Base-by-base conservation (phyloP, 35 echinoderm and acorn worm genomes). In the Heliocidaris tuberculata region DNA sequence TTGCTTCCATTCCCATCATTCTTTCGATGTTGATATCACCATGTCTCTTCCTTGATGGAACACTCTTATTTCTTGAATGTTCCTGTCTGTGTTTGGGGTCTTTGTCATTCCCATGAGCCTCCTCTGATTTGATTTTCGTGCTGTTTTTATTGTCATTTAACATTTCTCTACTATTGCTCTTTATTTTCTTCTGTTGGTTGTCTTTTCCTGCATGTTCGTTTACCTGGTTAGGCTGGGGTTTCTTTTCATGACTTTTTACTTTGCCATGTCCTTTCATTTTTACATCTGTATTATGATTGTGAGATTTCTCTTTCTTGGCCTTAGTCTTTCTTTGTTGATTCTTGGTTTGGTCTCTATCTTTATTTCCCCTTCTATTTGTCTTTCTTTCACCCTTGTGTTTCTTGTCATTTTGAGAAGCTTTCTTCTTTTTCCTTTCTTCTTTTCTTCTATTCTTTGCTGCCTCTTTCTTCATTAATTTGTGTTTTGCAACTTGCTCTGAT, bases 281-380 rank as follows among this genome's bases (percentile, higher is more conserved):
- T 13, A 93, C n/a, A 13, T 59, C 91, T 31, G 9, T 91, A 8
- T 56, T 56, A n/a, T 93, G 87, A 32, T 47, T n/a, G 24, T 93
- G 13, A 5, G 50, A 48, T n/a, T 50, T 93, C 13, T 7, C 91
- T 12, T 59, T 89, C 87, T 42, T 31, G 4, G 27, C 21, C 8
- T 78, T 31, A 17, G 27, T 24, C 8, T 78, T 32, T 89, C 7
- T 89, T 48, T 89, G 87, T 89, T n/a, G 31, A 42, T 47, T 31
- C 87, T 89, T 89, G 31, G 87, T 48, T 89, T 59, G 15, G 48
- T 21, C 91, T 48, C 32, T 93, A n/a, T 93, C 50, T 59, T 59
- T 93, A 31, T 59, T 49, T 59, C 17, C 5, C 47, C 21, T 93
- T 93, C 7, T 89, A 16, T 93, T 48, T 59, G 31, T 93, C 50